These are phyloP conservation scores for Drosophila neocordata DNA, from an alignment of 1,140 invertebrate genomes.

Conservation along the genomic window DNA sequence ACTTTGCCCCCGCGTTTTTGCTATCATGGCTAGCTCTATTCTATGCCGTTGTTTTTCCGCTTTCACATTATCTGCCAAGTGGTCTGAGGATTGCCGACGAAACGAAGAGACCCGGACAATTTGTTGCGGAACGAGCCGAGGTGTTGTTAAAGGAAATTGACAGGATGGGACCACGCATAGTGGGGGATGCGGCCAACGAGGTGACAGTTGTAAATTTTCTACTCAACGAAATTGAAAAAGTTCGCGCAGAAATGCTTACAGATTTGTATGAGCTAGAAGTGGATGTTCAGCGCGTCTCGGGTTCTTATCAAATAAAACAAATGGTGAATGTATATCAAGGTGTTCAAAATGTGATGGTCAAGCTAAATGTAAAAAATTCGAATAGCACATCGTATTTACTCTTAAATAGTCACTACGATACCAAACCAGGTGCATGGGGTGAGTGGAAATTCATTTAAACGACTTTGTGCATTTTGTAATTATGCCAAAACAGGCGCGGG, in stretches of 20 bases:
- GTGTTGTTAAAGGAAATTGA: constrained; percentile 86
- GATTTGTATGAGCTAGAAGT: constrained; percentile 68
- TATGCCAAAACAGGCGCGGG: no score
- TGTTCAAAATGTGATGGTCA: constrained; percentile 91
- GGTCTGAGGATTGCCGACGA: constrained; percentile 54
- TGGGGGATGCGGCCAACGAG: constrained; percentile 88
- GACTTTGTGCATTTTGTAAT: no score
- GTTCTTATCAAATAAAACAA: constrained; percentile 89
- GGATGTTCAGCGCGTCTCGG: constrained; percentile 85
- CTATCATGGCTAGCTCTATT: constrained; percentile 68
- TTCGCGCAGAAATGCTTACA: constrained; percentile 42
- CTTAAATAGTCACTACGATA: constrained; percentile 97
- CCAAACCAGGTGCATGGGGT: constrained; percentile 90
- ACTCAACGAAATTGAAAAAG: constrained; percentile 75
- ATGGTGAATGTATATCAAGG: constrained; percentile 88
- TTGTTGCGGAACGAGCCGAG: constrained; percentile 71
- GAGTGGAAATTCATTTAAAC: background rate
- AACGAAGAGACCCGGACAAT: constrained; percentile 43
- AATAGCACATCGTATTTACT: constrained; percentile 85
- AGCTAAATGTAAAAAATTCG: constrained; percentile 84
- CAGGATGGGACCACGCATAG: constrained; percentile 87
- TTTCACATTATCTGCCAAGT: constrained; percentile 53
- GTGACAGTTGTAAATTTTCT: constrained; percentile 84
- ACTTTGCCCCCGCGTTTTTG: constrained; percentile 61
- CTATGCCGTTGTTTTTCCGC: constrained; percentile 59